Percentiles rank a stretch among this genome's conserved stretches.
These are phyloP conservation scores for Maniola hyperantus DNA, from an alignment of 2,888 invertebrate species.

Conservation along the genomic window DNA sequence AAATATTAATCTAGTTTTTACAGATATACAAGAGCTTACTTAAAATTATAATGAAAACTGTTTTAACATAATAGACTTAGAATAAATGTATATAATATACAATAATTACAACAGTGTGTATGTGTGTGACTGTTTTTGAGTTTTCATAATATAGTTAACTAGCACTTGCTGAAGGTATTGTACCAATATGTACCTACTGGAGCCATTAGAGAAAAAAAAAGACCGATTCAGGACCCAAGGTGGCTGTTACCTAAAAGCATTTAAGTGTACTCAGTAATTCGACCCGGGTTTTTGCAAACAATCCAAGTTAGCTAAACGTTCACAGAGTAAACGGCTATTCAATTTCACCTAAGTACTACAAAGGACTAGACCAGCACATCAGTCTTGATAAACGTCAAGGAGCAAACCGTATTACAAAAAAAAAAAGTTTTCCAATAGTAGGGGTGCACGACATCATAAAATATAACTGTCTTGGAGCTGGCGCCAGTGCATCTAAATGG, in stretches of 20 bases:
- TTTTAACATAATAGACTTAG: no score
- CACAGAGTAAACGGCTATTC: not conserved
- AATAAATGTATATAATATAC: no score
- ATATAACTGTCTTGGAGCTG: conserved; percentile 47
- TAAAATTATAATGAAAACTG: no score
- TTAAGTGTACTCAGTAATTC: not conserved
- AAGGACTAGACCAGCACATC: not conserved
- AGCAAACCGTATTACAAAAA: not conserved
- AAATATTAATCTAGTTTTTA: no score
- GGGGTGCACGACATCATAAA: conserved; percentile 34
- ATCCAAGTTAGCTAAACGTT: not conserved
- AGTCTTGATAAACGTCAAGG: not conserved
- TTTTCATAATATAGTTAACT: not conserved
- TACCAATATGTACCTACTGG: not conserved
- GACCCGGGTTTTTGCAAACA: not conserved
- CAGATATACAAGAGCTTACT: no score
- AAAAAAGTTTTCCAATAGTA: conserved; percentile 14
- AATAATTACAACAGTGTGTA: no score
- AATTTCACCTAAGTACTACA: not conserved
- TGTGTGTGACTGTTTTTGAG: no score
- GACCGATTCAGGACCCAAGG: not conserved
- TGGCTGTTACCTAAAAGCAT: not conserved
- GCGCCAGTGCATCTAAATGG: conserved; percentile 48
- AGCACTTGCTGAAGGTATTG: not conserved
- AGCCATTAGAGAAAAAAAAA: not conserved